phyloP scores from a whole-genome alignment of 2,113 vertebrate genomes.

The Xerus inauris region DNA sequence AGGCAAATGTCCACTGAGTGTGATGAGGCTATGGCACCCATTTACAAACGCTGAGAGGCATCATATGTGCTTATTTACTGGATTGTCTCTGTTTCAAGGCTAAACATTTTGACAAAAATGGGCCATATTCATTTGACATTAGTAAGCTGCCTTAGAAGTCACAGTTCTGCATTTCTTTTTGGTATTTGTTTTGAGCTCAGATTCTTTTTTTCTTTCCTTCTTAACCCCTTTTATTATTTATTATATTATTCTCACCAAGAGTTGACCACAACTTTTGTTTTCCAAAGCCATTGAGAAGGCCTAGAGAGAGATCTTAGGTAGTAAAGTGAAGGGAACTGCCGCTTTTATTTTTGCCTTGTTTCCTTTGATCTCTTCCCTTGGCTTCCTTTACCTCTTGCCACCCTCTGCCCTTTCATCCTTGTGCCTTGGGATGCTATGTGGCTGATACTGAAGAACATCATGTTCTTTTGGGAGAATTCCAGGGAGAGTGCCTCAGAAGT shows the following conservation, averaged over 20 bases:
- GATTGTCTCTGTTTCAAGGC: background rate
- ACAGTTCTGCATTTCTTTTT: slow-evolving; percentile 26
- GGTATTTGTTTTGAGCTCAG: background rate
- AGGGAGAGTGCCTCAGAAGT: background rate
- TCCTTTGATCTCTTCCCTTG: slow-evolving; percentile 26
- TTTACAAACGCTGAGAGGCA: slow-evolving; percentile 5
- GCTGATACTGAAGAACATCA: background rate
- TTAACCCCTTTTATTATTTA: slow-evolving; percentile 45
- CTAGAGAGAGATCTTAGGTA: background rate
- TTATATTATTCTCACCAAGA: slow-evolving; percentile 40
- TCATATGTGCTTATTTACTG: slow-evolving; percentile 16
- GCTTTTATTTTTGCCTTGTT: background rate
- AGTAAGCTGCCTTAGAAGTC: background rate
- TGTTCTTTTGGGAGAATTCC: background rate
- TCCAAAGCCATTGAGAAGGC: background rate
- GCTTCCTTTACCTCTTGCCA: slow-evolving; percentile 49
- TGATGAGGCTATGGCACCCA: background rate
- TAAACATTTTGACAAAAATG: slow-evolving; percentile 69
- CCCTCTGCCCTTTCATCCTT: slow-evolving; percentile 67
- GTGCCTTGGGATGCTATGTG: background rate
- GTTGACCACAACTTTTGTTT: slow-evolving; percentile 34
- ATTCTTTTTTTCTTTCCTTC: background rate
- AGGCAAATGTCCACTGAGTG: background rate
- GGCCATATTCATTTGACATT: slow-evolving; percentile 41
- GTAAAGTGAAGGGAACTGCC: background rate